A percentile compares a stretch with the other conserved stretches of the same genome.
These are phyloP conservation scores for Cetoscarus ocellatus DNA, from an alignment of 2,797 vertebrate genomes.

Conservation along the genomic window DNA sequence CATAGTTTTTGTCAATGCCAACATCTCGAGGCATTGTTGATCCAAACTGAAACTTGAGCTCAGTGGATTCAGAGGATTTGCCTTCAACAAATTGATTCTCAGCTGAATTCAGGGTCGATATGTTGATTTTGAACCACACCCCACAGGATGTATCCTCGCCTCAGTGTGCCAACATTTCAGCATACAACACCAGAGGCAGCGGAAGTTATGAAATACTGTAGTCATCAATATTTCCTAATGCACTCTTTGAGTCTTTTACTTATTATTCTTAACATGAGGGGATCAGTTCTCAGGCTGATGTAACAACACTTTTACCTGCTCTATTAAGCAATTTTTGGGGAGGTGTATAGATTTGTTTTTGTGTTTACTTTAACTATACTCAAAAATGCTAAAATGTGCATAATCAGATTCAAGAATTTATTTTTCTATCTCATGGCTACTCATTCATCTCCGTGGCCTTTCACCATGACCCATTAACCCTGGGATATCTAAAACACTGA, in stretches of 20 bases:
- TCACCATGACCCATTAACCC: too few species aligned
- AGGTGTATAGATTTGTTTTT: not conserved
- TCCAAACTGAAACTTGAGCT: too few species aligned
- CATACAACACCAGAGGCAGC: not conserved
- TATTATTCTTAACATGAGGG: not conserved
- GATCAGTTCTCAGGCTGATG: not conserved
- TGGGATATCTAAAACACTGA: constrained; percentile 57
- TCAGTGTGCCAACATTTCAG: not conserved
- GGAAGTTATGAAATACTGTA: constrained; percentile 19
- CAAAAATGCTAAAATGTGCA: not conserved
- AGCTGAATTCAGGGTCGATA: not conserved
- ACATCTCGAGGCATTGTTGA: too few species aligned
- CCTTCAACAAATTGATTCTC: not conserved
- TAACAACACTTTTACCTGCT: not conserved
- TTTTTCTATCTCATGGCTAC: not conserved
- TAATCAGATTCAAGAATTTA: not conserved
- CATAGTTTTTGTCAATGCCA: too few species aligned
- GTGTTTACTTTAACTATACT: too few species aligned
- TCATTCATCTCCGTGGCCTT: too few species aligned
- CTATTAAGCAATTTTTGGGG: not conserved
- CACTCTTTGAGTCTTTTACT: not conserved
- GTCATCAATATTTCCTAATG: constrained; percentile 18
- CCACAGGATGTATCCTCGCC: not conserved
- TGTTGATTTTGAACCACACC: not conserved
- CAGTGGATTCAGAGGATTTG: not conserved